phyloP scores from a whole-genome alignment of 1,140 invertebrate species.

The Dinothrombium tinctorium region DNA sequence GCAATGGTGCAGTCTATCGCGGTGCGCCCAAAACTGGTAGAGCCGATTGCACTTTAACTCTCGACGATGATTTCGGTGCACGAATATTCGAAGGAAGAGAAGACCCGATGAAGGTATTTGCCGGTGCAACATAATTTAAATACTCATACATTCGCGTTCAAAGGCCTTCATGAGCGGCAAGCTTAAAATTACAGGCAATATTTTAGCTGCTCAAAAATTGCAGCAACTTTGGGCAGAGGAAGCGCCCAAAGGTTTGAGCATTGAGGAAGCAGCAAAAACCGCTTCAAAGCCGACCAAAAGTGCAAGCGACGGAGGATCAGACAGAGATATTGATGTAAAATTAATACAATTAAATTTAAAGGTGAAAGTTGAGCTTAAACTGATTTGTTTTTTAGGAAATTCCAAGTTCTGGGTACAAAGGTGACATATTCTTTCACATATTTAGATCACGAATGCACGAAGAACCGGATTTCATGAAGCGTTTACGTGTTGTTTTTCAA shows the following conservation, averaged over 20 bases:
- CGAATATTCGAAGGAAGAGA: constrained; percentile 48
- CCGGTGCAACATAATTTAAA: neutral
- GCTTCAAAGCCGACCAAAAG: constrained; percentile 4
- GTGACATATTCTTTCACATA: constrained; percentile 48
- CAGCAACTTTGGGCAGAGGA: constrained; percentile 33
- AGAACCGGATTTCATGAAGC: constrained; percentile 44
- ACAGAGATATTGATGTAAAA: neutral
- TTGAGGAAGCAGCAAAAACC: neutral
- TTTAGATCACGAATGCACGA: constrained; percentile 45
- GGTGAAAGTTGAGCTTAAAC: neutral
- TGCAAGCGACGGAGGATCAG: neutral
- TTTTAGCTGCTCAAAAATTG: constrained; percentile 77
- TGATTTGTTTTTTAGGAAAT: constrained; percentile 1
- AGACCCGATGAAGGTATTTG: constrained; percentile 51
- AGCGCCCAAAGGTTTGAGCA: constrained; percentile 34
- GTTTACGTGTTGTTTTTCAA: constrained; percentile 55
- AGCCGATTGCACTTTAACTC: constrained; percentile 54
- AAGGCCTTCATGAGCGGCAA: constrained; percentile 68
- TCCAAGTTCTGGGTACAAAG: constrained; percentile 13
- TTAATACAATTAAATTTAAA: neutral
- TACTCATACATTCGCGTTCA: neutral
- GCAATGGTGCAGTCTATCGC: constrained; percentile 37
- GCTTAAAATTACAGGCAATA: constrained; percentile 69
- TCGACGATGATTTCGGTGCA: constrained; percentile 60
- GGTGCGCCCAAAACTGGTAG: constrained; percentile 40